A percentile compares a stretch with the other conserved stretches of the same genome.
These are phyloP conservation scores for Scrobipalpa costella DNA, from an alignment of 2,888 invertebrate genomes.

Conservation along the genomic window DNA sequence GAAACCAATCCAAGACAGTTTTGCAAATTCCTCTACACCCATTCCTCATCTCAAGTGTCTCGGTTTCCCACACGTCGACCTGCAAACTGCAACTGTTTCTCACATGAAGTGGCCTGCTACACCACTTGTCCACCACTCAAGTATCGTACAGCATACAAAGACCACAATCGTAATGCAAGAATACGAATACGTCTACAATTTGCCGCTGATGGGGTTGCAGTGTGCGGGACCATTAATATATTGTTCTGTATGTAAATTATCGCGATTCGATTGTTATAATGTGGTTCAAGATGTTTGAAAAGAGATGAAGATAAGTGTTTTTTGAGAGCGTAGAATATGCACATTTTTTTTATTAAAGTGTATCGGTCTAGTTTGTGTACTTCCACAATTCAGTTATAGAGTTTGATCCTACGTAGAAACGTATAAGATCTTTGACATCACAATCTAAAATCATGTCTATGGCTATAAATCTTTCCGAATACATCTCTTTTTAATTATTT, in stretches of 20 bases:
- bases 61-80: slow-evolving; percentile 67
- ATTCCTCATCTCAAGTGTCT: slow-evolving; percentile 38
- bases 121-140: slow-evolving; percentile 42
- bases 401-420: too few species aligned
- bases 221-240: slow-evolving; percentile 54
- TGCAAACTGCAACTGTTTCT: slow-evolving; percentile 67
- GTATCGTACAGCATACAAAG: slow-evolving; percentile 68
- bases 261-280: slow-evolving; percentile 34
- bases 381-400: too few species aligned
- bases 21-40: not conserved
- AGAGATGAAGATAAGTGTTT: not conserved
- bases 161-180: slow-evolving; percentile 56
- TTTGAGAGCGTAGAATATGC: not conserved
- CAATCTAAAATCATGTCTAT: too few species aligned
- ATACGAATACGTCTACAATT: slow-evolving; percentile 58
- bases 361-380: too few species aligned
- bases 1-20: not conserved
- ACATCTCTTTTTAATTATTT: too few species aligned
- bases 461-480: too few species aligned
- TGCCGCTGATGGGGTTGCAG: slow-evolving; percentile 50
- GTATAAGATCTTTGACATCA: too few species aligned
- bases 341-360: too few species aligned
- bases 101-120: slow-evolving; percentile 57
- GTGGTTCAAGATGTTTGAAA: not conserved
- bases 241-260: slow-evolving; percentile 63